Evolutionary conservation across 2,888 invertebrate species (phyloP), one percentile per base, ranked within the genome.

Genomic region (Drosophila cognata): DNA sequence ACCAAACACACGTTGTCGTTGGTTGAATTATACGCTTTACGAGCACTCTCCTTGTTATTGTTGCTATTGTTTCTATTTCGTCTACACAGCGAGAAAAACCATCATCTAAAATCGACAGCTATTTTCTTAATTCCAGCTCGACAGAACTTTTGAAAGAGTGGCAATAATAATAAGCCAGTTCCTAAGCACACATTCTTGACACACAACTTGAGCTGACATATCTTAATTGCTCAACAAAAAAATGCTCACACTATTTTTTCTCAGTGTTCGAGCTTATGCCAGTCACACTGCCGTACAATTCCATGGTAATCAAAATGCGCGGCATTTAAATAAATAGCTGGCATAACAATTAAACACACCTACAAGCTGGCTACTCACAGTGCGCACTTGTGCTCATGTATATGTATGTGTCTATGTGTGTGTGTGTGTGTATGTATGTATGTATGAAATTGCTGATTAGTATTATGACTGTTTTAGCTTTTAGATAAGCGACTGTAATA

Each of bases 1-100:
- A 16, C 2, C 43, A 43, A 43, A 21, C 71, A 70, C 59, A 70
- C 59, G 66, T 52, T 69, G 75, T 70, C 67, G 82, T 69, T 81
- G 73, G 76, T 82, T 82, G 72, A 81, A 76, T 79, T 71, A 76
- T 81, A 64, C 57, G 63, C 68, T 67, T 71, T 71, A 41, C 55
- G 57, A 46, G 48, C 38, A 29, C 8, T 35, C 21, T 18, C n/a
- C 11, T 21, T 71, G 31, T n/a, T 41, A 4, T 38, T 51, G 43
- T 36, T 53, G 53, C 43, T 11, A 21, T 41, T 61, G 51, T 21
- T 51, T 38, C 18, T 0, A 8, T 38, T 21, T 2, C 21, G 11
- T 21, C 11, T 43, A 35, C 52, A 53, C 33, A 53, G 52, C 10
- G n/a, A 33, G 16, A 33, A 35, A 35, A 21, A 2, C 6, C 2